A percentile compares a stretch with the other conserved stretches of the same genome.
These are phyloP conservation scores for Pagrus major DNA, from an alignment of 2,113 vertebrate species.

Conservation along the genomic window DNA sequence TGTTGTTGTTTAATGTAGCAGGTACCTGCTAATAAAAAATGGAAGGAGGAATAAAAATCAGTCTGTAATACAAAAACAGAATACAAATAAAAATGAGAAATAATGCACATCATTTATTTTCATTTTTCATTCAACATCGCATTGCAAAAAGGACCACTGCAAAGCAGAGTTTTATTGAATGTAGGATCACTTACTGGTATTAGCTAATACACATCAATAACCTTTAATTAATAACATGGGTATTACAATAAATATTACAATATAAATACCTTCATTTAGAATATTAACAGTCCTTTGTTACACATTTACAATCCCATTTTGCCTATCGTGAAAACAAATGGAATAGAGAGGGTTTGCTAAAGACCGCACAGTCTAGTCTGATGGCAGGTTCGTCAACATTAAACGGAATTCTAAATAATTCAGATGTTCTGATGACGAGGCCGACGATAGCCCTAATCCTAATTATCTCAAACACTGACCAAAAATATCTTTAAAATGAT, in stretches of 20 bases:
- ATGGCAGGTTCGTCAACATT: constrained; percentile 45
- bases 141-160: constrained; percentile 81
- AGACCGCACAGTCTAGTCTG: constrained; percentile 35
- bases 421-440: constrained; percentile 28
- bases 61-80: constrained; percentile 26
- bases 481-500: constrained; percentile 40
- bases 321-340: constrained; percentile 63
- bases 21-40: not conserved
- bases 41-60: not conserved
- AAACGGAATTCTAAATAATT: constrained; percentile 48
- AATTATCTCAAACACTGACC: constrained; percentile 48
- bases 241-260: constrained; percentile 85
- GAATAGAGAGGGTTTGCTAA: constrained; percentile 43
- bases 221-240: constrained; percentile 77
- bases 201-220: constrained; percentile 77
- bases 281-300: constrained; percentile 85
- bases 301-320: constrained; percentile 82
- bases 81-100: constrained; percentile 65
- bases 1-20: not conserved
- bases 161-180: constrained; percentile 78
- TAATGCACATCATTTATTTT: constrained; percentile 77
- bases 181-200: constrained; percentile 65
- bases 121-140: constrained; percentile 77
- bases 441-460: constrained; percentile 28
- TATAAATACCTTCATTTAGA: constrained; percentile 84